Base-by-base conservation (phyloP, 2,113 vertebrate species). In the Acrocephalus kingi region DNA sequence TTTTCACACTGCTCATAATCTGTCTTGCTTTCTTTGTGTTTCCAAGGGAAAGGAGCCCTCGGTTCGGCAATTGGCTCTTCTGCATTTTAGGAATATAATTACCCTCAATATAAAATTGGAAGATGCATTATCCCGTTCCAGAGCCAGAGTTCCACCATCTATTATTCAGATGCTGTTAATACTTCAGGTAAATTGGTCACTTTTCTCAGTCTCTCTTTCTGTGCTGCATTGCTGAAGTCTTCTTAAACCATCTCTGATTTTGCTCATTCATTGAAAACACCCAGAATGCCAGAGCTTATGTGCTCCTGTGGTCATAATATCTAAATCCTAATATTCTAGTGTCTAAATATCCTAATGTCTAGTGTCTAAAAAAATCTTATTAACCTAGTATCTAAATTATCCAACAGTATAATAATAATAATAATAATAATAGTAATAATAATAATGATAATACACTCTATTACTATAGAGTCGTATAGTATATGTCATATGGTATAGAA, bases 111-210 rank as follows among this genome's bases (percentile, higher is more conserved):
- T 99, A 90, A 99, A 98, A 95, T 96, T 99, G 91, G 99, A 99
- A 52, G 99, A 99, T 35, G 99, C 99, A 7, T 96, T 99, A 83
- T 98, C 98, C 63, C 98, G 99, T 17, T 97, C 98, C 41, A 98
- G 98, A 11, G 99, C 99, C 51, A 97, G 99, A 33, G 98, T 99
- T 55, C 99, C 99, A 20, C 98, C 99, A 7, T 99, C 99, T 73
- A 98, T 99, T 56, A 98, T 99, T 73, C 99, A 99, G 97, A 99
- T 99, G 99, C 98, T 99, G 94, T 98, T 99, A 78, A 98, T 99
- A 87, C 98, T 99, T 27, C 99, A 99, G 99, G 99, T 99, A 97
- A 88, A 63, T 48, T 31, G 10, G 75, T 69, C 64, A 13, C 52
- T 93, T 94, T 80, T 58, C 68, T 80, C 61, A 72, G 31, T 71